Evolutionary conservation across 2,888 invertebrate species (phyloP), one percentile per base, ranked within the genome.

Genomic region (Limnephilus auricula): DNA sequence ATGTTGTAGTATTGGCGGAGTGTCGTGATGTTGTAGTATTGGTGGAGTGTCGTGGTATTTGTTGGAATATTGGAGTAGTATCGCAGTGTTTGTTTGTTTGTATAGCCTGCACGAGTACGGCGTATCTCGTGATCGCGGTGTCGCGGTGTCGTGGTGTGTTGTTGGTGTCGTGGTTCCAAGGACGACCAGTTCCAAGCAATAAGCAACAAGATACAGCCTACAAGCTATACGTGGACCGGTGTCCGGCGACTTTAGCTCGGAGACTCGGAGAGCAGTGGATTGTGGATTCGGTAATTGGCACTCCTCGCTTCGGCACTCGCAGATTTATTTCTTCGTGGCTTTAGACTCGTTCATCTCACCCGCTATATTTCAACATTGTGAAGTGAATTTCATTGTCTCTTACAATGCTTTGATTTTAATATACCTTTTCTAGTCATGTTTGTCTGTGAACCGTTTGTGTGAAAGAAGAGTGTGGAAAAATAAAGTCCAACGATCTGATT

Each of bases 201-300:
- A 30, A n/a, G 88, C 65, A 25, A 25, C 25, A 2, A 65, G 65
- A 0, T 65, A 65, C 65, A 65, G 25, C 25, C 65, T 65, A n/a
- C 65, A n/a, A 65, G 65, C 65, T 45, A 5, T 34, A 5, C 15
- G 65, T 6, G 9, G 50, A 65, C 25, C 65, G 6, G 25, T 6
- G 65, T 18, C 9, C 9, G 37, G 37, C 37, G 9, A 37, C 37
- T n/a, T n/a, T n/a, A n/a, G n/a, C n/a, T n/a, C 37, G 37, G 9
- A 37, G 37, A n/a, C 6, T 18, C 65, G 25, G 30, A 34, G 31
- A 32, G 2, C n/a, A n/a, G 79, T 79, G 89, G 89, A 40, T 79
- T 79, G 79, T 79, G 89, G 89, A 40, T 79, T 79, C 45, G 31
- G 79, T 89, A 89, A 89, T 89, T 79, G 89, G 79, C 37, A 31